Evolutionary conservation across 2,113 vertebrate genomes (phyloP), one percentile per base, ranked within the genome.

Genomic region (Onychorhynchus coronatus): DNA sequence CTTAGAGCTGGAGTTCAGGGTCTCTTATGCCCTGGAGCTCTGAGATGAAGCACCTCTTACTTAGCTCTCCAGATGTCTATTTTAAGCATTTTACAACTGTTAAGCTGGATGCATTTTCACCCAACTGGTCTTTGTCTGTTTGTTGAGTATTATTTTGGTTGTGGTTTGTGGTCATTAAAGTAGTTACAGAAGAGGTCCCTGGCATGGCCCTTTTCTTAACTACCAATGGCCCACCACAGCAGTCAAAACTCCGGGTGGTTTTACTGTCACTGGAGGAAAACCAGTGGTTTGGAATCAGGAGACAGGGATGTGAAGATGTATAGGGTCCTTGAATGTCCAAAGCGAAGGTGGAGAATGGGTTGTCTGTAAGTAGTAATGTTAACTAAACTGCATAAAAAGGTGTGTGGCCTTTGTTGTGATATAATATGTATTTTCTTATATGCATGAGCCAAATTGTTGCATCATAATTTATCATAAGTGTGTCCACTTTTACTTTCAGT

Each of bases 371-470:
- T 98, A 98, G 98, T 96, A 96, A 97, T 81, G 97, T 98, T 98
- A 98, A 97, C 95, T 98, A 97, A 98, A 98, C 96, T 97, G 97
- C 97, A 97, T 98, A 94, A 97, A 97, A 97, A 97, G 98, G 96
- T 98, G 97, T 97, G 98, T 98, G 98, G 98, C 98, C 98, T 98
- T 98, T 97, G 98, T 98, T 98, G 98, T 98, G 97, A 98, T 98
- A 98, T 98, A 97, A 96, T 98, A 97, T 91, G 98, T 98, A 97
- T 98, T 98, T 98, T 98, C 98, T 98, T 98, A 98, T 98, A 98
- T 98, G 98, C 98, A 98, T 98, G 98, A 98, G 97, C 97, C 97
- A 97, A 97, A 96, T 85, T 95, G 97, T 98, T 97, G 97, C 98
- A 95, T 97, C 97, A 97, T 98, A 95, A 98, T 97, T 98, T 98